Evolutionary conservation across 2,113 vertebrate genomes (phyloP).

Genomic region (Atherinomorus stipes): DNA sequence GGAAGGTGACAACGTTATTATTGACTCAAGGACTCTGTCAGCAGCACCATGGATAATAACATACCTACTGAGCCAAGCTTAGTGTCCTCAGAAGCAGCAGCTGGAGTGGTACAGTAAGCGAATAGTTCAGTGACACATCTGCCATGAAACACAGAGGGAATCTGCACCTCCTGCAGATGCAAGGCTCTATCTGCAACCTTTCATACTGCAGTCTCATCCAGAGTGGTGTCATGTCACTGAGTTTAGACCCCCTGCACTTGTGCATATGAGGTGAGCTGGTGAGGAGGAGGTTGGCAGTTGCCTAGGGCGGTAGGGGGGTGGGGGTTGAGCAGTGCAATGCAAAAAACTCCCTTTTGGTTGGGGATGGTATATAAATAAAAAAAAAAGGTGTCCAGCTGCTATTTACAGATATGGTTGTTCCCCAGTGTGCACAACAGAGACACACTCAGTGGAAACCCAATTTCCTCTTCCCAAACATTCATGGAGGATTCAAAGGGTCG

Average conservation of each 20-base stretch:
- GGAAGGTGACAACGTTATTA: slow-evolving; percentile 61
- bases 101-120: slow-evolving; percentile 24
- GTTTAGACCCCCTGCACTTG: slow-evolving; percentile 45
- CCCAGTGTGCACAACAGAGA: slow-evolving; percentile 42
- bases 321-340: slow-evolving; percentile 41
- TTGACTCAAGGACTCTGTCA: slow-evolving; percentile 47
- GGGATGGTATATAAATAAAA: slow-evolving; percentile 30
- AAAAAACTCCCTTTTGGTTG: not conserved
- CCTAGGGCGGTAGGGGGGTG: slow-evolving; percentile 54
- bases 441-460: slow-evolving; percentile 62
- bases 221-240: slow-evolving; percentile 45
- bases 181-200: slow-evolving; percentile 55
- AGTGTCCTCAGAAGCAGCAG: slow-evolving; percentile 41
- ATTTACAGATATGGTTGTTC: slow-evolving; percentile 78
- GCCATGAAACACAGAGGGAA: slow-evolving; percentile 48
- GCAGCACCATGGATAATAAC: slow-evolving; percentile 54
- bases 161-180: slow-evolving; percentile 52
- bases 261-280: slow-evolving; percentile 51
- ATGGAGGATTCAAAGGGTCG: slow-evolving; percentile 4
- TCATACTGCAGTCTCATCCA: slow-evolving; percentile 37
- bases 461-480: slow-evolving; percentile 34
- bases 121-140: slow-evolving; percentile 54
- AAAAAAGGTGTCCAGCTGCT: slow-evolving; percentile 68
- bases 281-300: slow-evolving; percentile 77
- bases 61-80: slow-evolving; percentile 42